Percentiles rank a stretch among this genome's conserved stretches.
Conservation (phyloP, 2,888 invertebrate species). For the Vesta saturnalis region DNA sequence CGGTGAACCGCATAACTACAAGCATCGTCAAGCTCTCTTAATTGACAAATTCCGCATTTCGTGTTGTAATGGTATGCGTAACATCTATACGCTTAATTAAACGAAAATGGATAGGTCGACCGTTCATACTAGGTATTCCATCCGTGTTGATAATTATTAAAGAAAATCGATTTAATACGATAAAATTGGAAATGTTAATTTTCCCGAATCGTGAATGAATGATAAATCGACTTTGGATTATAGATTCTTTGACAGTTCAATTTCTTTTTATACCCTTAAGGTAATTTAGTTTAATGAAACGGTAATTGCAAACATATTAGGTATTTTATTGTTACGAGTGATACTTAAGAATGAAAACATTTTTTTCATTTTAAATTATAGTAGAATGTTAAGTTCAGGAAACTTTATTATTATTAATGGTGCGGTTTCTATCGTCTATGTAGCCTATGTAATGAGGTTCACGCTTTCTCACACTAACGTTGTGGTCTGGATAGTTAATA, state of each 20-base stretch:
- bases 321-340: neutral
- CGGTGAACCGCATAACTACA: slow-evolving; percentile 42
- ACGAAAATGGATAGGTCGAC: slow-evolving; percentile 10
- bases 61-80: neutral
- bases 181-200: slow-evolving; percentile 1
- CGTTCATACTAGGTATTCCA: neutral
- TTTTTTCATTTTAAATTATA: neutral
- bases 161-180: neutral
- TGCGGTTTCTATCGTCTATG: neutral
- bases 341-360: neutral
- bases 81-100: slow-evolving; percentile 11
- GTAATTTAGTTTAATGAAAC: neutral
- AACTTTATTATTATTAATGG: neutral
- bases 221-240: slow-evolving; percentile 1
- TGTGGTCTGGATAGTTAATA: neutral
- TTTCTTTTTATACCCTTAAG: slow-evolving; percentile 1
- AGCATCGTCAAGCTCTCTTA: slow-evolving; percentile 34
- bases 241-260: slow-evolving; percentile 1
- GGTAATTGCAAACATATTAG: slow-evolving; percentile 5
- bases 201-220: neutral
- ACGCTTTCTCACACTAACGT: neutral
- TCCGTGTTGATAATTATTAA: neutral
- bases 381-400: neutral
- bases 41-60: slow-evolving; percentile 36
- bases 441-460: neutral